phyloP scores from a whole-genome alignment of 2,797 vertebrate genomes.

The Enteromius argenteus region DNA sequence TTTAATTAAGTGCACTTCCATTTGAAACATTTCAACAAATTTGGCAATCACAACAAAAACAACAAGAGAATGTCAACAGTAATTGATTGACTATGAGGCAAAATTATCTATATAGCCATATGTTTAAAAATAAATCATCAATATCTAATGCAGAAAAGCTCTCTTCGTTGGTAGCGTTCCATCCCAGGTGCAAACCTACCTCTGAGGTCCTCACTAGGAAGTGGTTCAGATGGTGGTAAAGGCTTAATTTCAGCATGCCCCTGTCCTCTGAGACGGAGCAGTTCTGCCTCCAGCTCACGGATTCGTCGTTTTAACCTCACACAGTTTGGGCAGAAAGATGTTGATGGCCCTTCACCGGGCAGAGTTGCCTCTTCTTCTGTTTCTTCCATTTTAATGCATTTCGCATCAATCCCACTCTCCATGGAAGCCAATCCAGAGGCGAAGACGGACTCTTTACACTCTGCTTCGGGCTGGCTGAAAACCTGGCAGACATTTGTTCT shows the following conservation, averaged over 20 bases:
- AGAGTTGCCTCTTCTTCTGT: conserved; percentile 77
- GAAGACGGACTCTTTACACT: conserved; percentile 75
- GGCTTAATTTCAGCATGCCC: conserved; percentile 73
- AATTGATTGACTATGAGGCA: conserved; percentile 73
- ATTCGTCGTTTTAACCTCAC: conserved; percentile 92
- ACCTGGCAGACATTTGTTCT: conserved; percentile 74
- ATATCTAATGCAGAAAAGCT: conserved; percentile 28
- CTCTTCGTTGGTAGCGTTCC: conserved; percentile 36
- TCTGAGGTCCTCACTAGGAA: conserved; percentile 87
- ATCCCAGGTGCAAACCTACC: conserved; percentile 78
- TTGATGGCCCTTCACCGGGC: conserved; percentile 83
- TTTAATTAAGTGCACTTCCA: conserved; percentile 32
- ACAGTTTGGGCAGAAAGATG: conserved; percentile 95
- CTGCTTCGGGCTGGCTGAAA: conserved; percentile 73
- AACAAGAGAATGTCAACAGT: conserved; percentile 63
- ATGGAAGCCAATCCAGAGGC: conserved; percentile 65
- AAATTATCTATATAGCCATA: neutral
- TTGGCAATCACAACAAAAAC: neutral
- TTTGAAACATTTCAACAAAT: conserved; percentile 31
- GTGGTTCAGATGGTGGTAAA: conserved; percentile 80
- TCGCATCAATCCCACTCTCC: conserved; percentile 74
- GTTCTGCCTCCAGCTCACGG: conserved; percentile 90
- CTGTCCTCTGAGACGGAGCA: conserved; percentile 86
- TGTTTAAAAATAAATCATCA: neutral
- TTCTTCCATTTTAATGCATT: conserved; percentile 85